Base-by-base conservation (phyloP, 2,113 vertebrate genomes). In the Gymnorhina tibicen region DNA sequence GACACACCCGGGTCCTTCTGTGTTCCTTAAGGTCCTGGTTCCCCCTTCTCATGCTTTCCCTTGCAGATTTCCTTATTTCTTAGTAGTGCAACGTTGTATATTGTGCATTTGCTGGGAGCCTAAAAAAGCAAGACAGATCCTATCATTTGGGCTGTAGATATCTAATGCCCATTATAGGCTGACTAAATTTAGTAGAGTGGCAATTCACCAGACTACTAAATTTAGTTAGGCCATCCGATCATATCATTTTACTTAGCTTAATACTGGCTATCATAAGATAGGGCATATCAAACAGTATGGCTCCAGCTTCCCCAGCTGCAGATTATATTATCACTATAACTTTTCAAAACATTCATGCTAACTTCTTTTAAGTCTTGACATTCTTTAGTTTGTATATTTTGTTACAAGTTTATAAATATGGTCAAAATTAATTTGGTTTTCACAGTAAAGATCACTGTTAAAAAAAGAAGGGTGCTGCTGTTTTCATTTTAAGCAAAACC, bases 201-300 rank as follows among this genome's bases (percentile, higher is more conserved):
- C 93, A 96, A 96, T 96, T 95, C 95, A 96, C 91, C 88, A 93
- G 94, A 91, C 92, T 96, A 92, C 96, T 96, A 94, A 96, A 97
- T 97, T 96, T 97, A 92, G 93, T 96, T 96, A 96, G 95, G 68
- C 94, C 80, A 94, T 96, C 96, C 89, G 32, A 93, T 93, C 85
- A 86, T 92, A 95, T 96, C 68, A 84, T 94, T 97, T 97, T 95
- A 95, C 95, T 93, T 90, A 83, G 96, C 90, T 93, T 93, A 90
- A 93, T 96, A 91, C 78, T 92, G 47, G 66, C 58, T 96, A 96
- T 94, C 87, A 53, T 90, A 93, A 97, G 91, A 96, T 96, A 93
- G 95, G 69, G 69, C 86, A 91, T 96, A 96, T 95, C 92, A 92
- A 96, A 95, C 92, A 96, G 85, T 93, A 92, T 86, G 95, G 69